Base-by-base conservation (phyloP, 2,888 invertebrate genomes). In the Drosophila cracens region DNA sequence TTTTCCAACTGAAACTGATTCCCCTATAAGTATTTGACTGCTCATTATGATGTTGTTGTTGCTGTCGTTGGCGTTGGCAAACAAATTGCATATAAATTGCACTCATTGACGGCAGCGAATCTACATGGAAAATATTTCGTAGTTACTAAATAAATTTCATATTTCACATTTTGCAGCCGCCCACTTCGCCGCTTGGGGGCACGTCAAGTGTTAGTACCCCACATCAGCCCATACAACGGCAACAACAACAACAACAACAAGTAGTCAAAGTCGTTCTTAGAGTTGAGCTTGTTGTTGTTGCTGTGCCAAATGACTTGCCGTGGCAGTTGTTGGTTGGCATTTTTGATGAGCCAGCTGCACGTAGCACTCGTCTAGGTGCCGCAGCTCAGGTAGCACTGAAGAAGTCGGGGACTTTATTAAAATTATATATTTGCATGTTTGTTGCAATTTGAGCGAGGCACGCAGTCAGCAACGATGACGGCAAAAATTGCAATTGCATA, bases 381-480 rank as follows among this genome's bases (percentile, higher is more conserved):
- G 49, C 52, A 67, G 21, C 34, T 27, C 38, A 76, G 77, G 66
- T 59, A 53, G 43, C 62, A 40, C 18, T 7, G n/a, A 46, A 46
- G n/a, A 33, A 58, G 70, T 80, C 57, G 48, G 60, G 66, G 76
- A 86, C 83, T 74, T 83, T 87, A 87, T 87, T 86, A 86, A 90
- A 86, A 86, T 90, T 87, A 82, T 90, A 82, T 87, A 87, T 87
- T 87, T 87, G 86, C 86, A 87, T 87, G 87, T 90, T 87, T 88
- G 87, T 79, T 90, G 84, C 81, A 88, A 90, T 90, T 87, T 83
- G 69, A 80, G 73, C 69, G 69, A 66, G 66, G 70, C 70, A 85
- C 74, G 70, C 76, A 78, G 70, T 52, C 87, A 71, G 77, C 52
- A 69, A 74, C 48, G 70, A 58, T 54, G 53, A 54, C 53, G 57